Base-by-base conservation (phyloP, 37 sponge, comb jelly and placozoan species). In the Chondrilla cf. caribensis region DNA sequence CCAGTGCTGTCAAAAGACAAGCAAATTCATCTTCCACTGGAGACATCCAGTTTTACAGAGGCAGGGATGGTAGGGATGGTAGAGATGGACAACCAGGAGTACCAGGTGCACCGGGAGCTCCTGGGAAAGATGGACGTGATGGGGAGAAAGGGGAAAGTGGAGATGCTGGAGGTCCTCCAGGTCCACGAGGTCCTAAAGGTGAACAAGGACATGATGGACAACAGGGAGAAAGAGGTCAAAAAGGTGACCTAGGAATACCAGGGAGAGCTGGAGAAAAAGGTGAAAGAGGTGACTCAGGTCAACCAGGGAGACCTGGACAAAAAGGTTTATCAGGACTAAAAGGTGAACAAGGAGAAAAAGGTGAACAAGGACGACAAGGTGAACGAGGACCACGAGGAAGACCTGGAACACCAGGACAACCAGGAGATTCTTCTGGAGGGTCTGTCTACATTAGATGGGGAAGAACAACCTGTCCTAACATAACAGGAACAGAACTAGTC, bases 371-470 rank as follows among this genome's bases (percentile, higher is more conserved):
- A 47, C 9, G 6, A 11, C 6, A 47, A 47, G 51, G 51, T 47
- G 51, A 47, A 38, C 86, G 57, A 57, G 84, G 84, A 37, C 55
- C 44, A 0, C 38, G 32, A 22, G 84, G 84, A 37, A 26, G 19
- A 22, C 40, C 32, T 25, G 84, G 84, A 39, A 54, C 76, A 0
- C 51, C 51, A 47, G 51, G 51, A 11, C 9, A 6, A 47, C 6
- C 51, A n/a, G n/a, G n/a, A n/a, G n/a, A n/a, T 47, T 14, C 51
- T 47, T 6, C 9, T 14, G 87, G 70, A 39, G 82, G 85, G 0
- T 21, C 44, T 19, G 76, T 73, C 21, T 89, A 89, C 58, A 84
- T 81, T 25, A 71, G 84, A 38, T 89, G 79, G 89, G 89, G 89
- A 9, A 80, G 67, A 42, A 76, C 70, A 2, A 66, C 77, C 36